Evolutionary conservation across 2,888 invertebrate species (phyloP).

Genomic region (Athripsodes cinereus): DNA sequence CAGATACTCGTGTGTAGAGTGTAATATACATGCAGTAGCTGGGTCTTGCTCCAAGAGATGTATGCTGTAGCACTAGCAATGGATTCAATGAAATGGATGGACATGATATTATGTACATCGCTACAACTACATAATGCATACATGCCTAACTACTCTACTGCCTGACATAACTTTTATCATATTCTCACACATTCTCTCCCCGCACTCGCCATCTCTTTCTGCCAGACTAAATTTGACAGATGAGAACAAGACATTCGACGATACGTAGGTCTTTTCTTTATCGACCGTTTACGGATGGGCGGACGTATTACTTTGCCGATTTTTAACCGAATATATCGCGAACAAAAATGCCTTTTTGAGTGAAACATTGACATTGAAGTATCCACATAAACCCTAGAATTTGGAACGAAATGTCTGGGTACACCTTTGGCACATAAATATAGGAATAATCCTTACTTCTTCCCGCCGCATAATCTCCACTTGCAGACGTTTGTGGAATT

Average conservation of each 20-base stretch:
- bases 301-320: constrained; percentile 19
- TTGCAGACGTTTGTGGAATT: constrained; percentile 91
- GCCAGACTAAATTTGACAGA: constrained; percentile 20
- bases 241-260: constrained; percentile 13
- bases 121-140: not conserved
- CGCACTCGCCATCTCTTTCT: constrained; percentile 15
- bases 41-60: too few relatives aligned
- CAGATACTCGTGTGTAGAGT: too few relatives aligned
- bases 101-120: not conserved
- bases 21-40: too few relatives aligned
- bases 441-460: constrained; percentile 67
- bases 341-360: not conserved
- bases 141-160: constrained; percentile 6
- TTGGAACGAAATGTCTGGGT: not conserved
- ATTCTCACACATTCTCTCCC: not conserved
- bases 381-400: not conserved
- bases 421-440: not conserved
- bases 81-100: not conserved
- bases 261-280: constrained; percentile 18
- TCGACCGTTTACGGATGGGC: constrained; percentile 16
- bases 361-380: not conserved
- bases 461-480: constrained; percentile 94
- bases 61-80: not conserved
- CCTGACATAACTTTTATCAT: constrained; percentile 9
- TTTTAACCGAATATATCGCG: constrained; percentile 10